phyloP scores from a whole-genome alignment of 2,113 vertebrate genomes.

The Anguilla japonica region DNA sequence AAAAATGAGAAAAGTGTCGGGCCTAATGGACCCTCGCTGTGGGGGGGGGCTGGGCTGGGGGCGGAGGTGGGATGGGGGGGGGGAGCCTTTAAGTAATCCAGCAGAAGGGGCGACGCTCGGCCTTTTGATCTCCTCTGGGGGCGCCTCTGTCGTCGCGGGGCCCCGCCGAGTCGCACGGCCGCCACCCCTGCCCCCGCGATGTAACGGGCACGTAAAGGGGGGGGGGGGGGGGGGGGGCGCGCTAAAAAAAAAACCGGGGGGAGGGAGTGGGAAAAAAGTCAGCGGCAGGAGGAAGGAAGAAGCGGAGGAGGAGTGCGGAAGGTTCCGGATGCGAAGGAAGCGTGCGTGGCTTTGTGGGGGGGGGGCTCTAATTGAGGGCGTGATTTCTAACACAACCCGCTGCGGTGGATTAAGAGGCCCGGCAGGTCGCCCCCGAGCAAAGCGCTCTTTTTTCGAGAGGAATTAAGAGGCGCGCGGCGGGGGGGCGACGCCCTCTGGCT shows the following conservation, averaged over 20 bases:
- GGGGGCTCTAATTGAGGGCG: constrained; percentile 43
- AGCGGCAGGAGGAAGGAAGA: no score
- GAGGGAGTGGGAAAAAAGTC: background rate
- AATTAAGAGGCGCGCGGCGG: constrained; percentile 10
- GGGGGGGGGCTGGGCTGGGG: constrained; percentile 28
- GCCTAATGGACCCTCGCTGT: constrained; percentile 61
- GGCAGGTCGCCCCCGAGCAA: constrained; percentile 10
- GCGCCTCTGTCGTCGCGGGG: constrained; percentile 41
- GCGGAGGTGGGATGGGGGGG: constrained; percentile 32
- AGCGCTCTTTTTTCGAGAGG: constrained; percentile 6
- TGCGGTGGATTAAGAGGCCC: constrained; percentile 32
- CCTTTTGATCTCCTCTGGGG: constrained; percentile 59
- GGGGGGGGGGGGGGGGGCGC: no score
- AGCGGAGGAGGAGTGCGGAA: constrained; percentile 20
- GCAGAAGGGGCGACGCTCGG: constrained; percentile 41
- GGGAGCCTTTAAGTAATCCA: constrained; percentile 52
- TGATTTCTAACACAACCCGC: constrained; percentile 41
- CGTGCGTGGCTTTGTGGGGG: constrained; percentile 21
- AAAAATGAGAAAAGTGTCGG: constrained; percentile 70
- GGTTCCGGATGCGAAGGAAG: background rate
- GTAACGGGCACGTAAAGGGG: constrained; percentile 29
- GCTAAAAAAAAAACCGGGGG: background rate
- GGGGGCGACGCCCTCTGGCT: background rate
- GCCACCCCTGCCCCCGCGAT: constrained; percentile 29
- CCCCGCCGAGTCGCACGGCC: constrained; percentile 36